These are phyloP conservation scores for Pseudorhiza aurosa DNA, from an alignment of 30 jellyfish, hydroid and myxozoan genomes.

Conservation along the genomic window DNA sequence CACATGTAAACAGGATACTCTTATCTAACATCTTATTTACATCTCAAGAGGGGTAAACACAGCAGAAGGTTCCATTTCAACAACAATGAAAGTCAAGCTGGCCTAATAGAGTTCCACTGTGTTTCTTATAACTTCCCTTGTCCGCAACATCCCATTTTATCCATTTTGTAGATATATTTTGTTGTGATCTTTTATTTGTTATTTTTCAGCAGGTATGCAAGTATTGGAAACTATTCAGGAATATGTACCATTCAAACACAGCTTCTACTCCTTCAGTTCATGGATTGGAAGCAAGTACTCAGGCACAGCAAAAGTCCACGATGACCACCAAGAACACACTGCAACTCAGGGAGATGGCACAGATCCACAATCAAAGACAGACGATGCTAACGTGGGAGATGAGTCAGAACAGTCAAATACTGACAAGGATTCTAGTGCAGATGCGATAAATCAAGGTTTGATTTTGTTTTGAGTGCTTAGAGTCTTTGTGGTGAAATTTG, in stretches of 20 bases:
- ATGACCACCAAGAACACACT: neutral
- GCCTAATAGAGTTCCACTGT: no score
- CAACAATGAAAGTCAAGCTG: no score
- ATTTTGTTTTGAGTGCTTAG: no score
- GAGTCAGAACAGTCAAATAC: no score
- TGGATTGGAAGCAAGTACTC: constrained; percentile 55
- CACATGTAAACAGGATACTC: no score
- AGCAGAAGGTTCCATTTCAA: no score
- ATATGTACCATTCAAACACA: constrained; percentile 63
- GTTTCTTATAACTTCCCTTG: neutral
- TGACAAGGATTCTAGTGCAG: no score
- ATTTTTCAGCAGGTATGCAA: constrained; percentile 26
- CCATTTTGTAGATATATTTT: no score
- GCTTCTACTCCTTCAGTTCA: constrained; percentile 51
- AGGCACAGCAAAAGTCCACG: neutral
- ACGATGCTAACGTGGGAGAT: neutral
- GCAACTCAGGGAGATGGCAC: neutral
- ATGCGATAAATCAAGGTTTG: no score
- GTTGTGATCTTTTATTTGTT: neutral
- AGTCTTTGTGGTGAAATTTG: no score
- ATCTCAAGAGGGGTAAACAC: no score
- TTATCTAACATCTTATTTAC: neutral
- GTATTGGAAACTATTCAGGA: constrained; percentile 69
- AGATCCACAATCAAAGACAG: neutral
- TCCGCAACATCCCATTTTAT: no score